phyloP scores from a whole-genome alignment of 2,888 invertebrate genomes.

The Nemapogon koenigi region DNA sequence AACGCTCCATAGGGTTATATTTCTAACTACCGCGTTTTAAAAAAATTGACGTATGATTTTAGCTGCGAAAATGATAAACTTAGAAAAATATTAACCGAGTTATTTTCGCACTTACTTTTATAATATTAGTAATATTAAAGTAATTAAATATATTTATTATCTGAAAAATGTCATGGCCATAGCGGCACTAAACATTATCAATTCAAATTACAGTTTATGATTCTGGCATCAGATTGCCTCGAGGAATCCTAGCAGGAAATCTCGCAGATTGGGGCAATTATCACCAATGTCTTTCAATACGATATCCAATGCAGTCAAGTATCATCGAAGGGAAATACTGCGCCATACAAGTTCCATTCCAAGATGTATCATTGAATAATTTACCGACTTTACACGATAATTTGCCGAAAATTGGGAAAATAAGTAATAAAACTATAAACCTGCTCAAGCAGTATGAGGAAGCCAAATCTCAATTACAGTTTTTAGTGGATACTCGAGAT shows the following conservation, averaged over 20 bases:
- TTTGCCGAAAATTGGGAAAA: neutral
- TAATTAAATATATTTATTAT: too few relatives aligned
- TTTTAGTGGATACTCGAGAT: too few relatives aligned
- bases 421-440: neutral
- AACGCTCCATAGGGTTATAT: too few relatives aligned
- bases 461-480: constrained; percentile 2
- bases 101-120: too few relatives aligned
- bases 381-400: neutral
- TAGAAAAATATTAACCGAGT: too few relatives aligned
- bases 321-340: constrained; percentile 40
- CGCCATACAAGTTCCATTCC: constrained; percentile 27
- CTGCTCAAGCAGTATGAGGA: neutral
- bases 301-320: constrained; percentile 19
- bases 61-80: too few relatives aligned
- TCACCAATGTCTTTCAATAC: constrained; percentile 28
- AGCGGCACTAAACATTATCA: neutral
- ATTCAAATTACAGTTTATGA: constrained; percentile 28
- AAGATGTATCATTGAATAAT: constrained; percentile 13
- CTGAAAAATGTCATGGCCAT: too few relatives aligned
- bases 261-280: constrained; percentile 31
- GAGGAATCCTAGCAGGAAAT: constrained; percentile 26
- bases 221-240: constrained; percentile 32
- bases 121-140: too few relatives aligned
- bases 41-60: too few relatives aligned
- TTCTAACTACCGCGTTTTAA: too few relatives aligned